These are phyloP conservation scores for Agonum fuliginosum DNA, from an alignment of 2,888 invertebrate species.

Conservation along the genomic window DNA sequence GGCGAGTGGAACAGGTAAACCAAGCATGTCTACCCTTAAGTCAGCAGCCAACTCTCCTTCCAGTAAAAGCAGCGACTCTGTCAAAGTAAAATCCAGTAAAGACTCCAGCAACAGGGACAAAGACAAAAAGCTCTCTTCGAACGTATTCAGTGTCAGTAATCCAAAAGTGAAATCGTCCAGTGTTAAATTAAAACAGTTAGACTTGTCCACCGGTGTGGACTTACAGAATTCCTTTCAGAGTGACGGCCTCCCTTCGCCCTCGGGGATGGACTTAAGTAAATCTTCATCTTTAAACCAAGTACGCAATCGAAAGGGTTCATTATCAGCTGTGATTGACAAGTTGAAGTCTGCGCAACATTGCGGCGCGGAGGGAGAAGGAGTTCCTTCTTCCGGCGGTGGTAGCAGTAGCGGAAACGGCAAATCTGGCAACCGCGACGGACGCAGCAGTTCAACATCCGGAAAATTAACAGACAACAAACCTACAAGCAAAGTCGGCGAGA, in stretches of 20 bases:
- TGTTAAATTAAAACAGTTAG: slow-evolving; percentile 81
- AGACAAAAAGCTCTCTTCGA: slow-evolving; percentile 70
- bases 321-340: slow-evolving; percentile 92
- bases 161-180: slow-evolving; percentile 77
- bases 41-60: slow-evolving; percentile 85
- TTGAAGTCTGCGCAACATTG: slow-evolving; percentile 83
- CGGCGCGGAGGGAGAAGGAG: slow-evolving; percentile 74
- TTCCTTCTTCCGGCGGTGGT: slow-evolving; percentile 75
- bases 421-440: slow-evolving; percentile 67
- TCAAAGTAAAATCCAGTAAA: slow-evolving; percentile 74
- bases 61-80: slow-evolving; percentile 77
- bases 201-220: slow-evolving; percentile 73
- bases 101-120: slow-evolving; percentile 73
- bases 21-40: slow-evolving; percentile 91
- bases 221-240: slow-evolving; percentile 60
- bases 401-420: slow-evolving; percentile 69
- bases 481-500: slow-evolving; percentile 71
- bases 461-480: slow-evolving; percentile 70
- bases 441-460: slow-evolving; percentile 63
- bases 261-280: slow-evolving; percentile 77
- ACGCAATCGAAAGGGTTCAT: slow-evolving; percentile 82
- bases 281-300: slow-evolving; percentile 78
- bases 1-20: slow-evolving; percentile 85
- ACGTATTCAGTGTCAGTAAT: slow-evolving; percentile 63
- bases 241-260: slow-evolving; percentile 74